Base-by-base conservation (phyloP, 2,113 vertebrate species). In the Rostratula benghalensis region DNA sequence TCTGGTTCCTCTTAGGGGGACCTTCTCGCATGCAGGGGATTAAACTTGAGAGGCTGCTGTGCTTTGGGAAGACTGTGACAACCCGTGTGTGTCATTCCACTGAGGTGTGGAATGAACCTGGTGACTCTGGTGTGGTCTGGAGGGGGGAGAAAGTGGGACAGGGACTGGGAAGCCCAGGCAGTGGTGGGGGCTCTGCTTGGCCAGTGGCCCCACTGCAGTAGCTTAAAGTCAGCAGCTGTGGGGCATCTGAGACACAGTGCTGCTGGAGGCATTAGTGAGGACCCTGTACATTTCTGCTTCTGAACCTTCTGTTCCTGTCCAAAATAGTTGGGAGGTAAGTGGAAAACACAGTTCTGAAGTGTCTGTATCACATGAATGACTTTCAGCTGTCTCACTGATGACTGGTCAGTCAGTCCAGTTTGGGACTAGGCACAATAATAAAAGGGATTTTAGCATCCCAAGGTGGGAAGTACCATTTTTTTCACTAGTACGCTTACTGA, bases 121-220 rank as follows among this genome's bases (percentile, higher is more conserved):
- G 3, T 64, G 43, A 70, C 11, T 35, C n/a, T 59, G 15, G 4
- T 51, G 23, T 75, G 35, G 17, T 48, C 33, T 24, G 35, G 41
- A 61, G 50, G 10, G 10, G 5, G 12, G 8, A 16, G 15, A 60
- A 69, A 43, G 50, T 0, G 0, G 51, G 30, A 0, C 43, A 13
- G 35, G 11, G 11, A 41, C 25, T 0, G 3, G 35, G 81, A 39
- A 85, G 48, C 16, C 31, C 35, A 35, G 16, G 3, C 18, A 18
- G 39, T 4, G 1, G 3, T 13, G 23, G 11, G 15, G 25, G 7
- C 24, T 75, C 15, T 78, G 9, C 17, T 73, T 70, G 43, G 65
- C 81, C 43, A n/a, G 9, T 77, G 77, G n/a, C 15, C 7, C 5
- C 2, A 0, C 59, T 7, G 3, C 0, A 0, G 18, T 54, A 27